Percentiles rank a stretch among this genome's conserved stretches.
phyloP scores from a whole-genome alignment of 2,113 vertebrate species.

The Apodemus sylvaticus region DNA sequence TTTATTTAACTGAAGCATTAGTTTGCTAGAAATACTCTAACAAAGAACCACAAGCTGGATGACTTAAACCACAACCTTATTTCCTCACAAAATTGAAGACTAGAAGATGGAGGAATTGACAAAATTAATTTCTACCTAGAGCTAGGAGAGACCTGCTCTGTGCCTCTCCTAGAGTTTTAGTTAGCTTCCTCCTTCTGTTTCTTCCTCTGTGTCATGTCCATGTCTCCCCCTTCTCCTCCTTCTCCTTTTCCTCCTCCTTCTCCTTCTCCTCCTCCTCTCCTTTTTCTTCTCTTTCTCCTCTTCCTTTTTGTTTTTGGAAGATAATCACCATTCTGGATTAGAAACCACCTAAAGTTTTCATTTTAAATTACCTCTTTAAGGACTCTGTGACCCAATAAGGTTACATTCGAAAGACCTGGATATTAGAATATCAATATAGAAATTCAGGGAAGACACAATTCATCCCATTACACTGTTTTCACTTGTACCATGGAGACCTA shows the following conservation, averaged over 20 bases:
- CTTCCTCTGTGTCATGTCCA: background rate
- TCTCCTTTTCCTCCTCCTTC: background rate
- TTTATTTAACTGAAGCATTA: background rate
- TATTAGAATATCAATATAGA: background rate
- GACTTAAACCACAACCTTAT: background rate
- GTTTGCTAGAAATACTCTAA: background rate
- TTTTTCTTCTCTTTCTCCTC: background rate
- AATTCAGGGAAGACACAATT: background rate
- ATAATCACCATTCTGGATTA: background rate
- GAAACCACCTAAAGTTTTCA: background rate
- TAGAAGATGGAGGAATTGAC: background rate
- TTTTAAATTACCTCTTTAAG: background rate
- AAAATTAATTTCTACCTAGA: background rate
- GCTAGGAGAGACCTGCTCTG: background rate
- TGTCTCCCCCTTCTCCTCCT: background rate
- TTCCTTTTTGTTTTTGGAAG: background rate
- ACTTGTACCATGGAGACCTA: background rate
- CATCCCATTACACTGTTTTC: background rate
- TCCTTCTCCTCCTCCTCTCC: background rate
- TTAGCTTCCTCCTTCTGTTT: background rate
- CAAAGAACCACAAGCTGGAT: background rate
- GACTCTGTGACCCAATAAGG: background rate
- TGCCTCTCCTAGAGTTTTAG: background rate
- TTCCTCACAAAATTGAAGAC: background rate
- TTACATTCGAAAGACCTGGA: background rate